Conservation (phyloP, 2,113 vertebrate genomes). For the Acrocephalus arundinaceus region DNA sequence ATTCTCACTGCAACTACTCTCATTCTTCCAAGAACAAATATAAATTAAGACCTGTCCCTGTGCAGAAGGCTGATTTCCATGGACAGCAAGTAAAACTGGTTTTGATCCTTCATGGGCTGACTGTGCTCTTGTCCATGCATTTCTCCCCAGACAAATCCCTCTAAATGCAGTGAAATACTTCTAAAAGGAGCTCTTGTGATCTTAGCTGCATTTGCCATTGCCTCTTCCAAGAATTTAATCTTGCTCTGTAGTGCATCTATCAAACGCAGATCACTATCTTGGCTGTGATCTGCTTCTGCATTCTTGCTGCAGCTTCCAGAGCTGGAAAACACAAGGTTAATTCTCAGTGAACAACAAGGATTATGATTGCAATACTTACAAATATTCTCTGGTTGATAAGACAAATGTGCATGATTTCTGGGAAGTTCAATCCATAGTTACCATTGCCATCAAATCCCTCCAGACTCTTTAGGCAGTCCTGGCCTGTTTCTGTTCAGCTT, state of each 20-base stretch:
- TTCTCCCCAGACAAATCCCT: not conserved
- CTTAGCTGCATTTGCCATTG: slow-evolving; percentile 74
- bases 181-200: slow-evolving; percentile 38
- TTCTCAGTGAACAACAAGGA: not conserved
- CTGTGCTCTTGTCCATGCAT: not conserved
- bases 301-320: slow-evolving; percentile 80
- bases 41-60: not conserved
- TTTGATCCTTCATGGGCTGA: not conserved
- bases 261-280: slow-evolving; percentile 62
- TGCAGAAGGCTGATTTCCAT: not conserved
- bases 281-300: slow-evolving; percentile 86
- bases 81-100: not conserved
- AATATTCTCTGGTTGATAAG: not conserved
- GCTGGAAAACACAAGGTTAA: slow-evolving; percentile 62
- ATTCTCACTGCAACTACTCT: not conserved
- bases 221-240: slow-evolving; percentile 84
- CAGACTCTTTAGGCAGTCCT: slow-evolving; percentile 74
- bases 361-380: too few relatives aligned
- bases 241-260: slow-evolving; percentile 82
- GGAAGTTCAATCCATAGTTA: slow-evolving; percentile 47
- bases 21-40: not conserved
- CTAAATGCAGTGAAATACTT: not conserved
- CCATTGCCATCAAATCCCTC: slow-evolving; percentile 79
- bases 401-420: not conserved
- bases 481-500: slow-evolving; percentile 77